Evolutionary conservation across 2,797 vertebrate genomes (phyloP), one percentile per base, ranked within the genome.

Genomic region (Graptemys geographica): DNA sequence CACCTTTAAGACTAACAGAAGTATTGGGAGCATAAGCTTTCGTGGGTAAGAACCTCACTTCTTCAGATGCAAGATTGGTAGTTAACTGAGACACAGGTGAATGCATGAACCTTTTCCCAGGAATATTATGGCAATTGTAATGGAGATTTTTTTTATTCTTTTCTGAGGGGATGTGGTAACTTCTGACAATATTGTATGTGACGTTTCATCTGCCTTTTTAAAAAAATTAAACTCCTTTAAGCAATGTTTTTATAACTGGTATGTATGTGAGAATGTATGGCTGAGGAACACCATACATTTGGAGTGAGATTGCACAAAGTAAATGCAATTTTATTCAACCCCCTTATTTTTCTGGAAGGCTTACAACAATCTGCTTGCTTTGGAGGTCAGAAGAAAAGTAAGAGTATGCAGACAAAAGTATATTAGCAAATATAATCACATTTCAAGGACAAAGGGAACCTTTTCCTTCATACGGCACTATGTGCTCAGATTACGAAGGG

Each of bases 361-460:
- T 44, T 12, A 33, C 41, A 84, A 44, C 7, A 57, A n/a, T 19
- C 49, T 25, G 31, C 44, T 92, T 84, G n/a, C 83, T 52, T 81
- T 81, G 83, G 55, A 81, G 62, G 82, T 84, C 86, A 88, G 82
- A 49, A 27, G 49, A n/a, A 81, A 84, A 92, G 47, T 51, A 37
- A 15, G 27, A 87, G 44, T 41, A 59, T 51, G 28, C 41, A 15
- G 37, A 49, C 41, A 57, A 57, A n/a, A 44, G 79, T 76, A 52
- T 57, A 85, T 84, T 81, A 88, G 83, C 83, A 62, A 44, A 82
- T 94, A 82, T 19, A 94, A 82, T 23, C 11, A 62, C 10, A 27
- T 3, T 93, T 69, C 47, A 53, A 33, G 74, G 21, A 25, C 84
- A 5, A 93, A 80, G 10, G 25, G 41, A 62, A 87, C 19, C 1